Evolutionary conservation across 2,797 vertebrate species (phyloP), one percentile per base, ranked within the genome.

Genomic region (Diglossa cyanea): DNA sequence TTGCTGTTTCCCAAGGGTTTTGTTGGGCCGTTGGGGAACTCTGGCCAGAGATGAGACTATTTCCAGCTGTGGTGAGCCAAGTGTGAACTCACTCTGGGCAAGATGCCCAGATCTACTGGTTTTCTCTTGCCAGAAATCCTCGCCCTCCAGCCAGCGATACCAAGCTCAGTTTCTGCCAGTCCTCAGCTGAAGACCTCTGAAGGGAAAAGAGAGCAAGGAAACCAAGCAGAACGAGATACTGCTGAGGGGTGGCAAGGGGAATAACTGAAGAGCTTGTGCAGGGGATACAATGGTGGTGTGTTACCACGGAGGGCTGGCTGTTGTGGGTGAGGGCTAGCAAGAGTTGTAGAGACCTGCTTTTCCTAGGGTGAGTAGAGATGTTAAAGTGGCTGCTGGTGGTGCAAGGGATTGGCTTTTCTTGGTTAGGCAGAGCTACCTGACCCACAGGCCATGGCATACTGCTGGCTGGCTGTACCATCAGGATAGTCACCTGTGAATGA

Each of bases 21-120:
- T 81, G 75, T 87, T 95, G 86, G 48, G 50, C 80, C 1, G n/a
- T 60, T 95, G 76, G 92, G 82, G 90, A 95, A 8, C 71, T 92
- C 53, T 95, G 88, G 92, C 84, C 79, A 78, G 73, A 71, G 80
- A 90, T 90, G 74, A 95, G 78, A 92, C 86, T 94, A 39, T 83
- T 94, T 94, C 90, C 90, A 95, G 94, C 88, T 92, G 95, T 93
- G 91, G 90, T 77, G 76, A 95, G 95, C 91, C 94, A 95, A 95
- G 55, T 95, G 86, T 95, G 88, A 97, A 93, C 92, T 97, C 94
- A 96, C 65, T 91, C 88, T 60, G 80, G 94, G 93, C 91, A 90
- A 39, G 47, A 57, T 82, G 93, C 91, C 96, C 93, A 93, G 80
- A 87, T 95, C 79, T 23, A 13, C 77, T 88, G 86, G 44, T 75